Conservation (phyloP, 2,113 vertebrate species). For the Urocynchramus pylzowi region DNA sequence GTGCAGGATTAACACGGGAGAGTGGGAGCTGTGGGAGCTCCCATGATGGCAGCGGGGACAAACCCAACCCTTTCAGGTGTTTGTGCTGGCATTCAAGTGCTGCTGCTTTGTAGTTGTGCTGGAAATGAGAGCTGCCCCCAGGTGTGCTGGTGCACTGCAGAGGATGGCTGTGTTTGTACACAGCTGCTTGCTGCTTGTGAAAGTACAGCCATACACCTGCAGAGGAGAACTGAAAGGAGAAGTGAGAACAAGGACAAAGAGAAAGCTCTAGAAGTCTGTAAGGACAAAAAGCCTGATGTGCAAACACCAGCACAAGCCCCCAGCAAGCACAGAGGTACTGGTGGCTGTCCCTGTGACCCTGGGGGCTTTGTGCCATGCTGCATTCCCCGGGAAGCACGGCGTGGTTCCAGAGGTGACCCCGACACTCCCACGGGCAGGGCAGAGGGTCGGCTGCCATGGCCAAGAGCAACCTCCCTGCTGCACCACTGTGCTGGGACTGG, state of each 20-base stretch:
- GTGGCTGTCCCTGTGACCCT: neutral
- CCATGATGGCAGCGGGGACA: neutral
- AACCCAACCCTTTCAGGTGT: neutral
- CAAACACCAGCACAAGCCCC: fast-evolving
- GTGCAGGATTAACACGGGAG: fast-evolving
- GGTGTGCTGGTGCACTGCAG: fast-evolving
- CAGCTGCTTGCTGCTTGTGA: fast-evolving
- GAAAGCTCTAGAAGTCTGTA: neutral
- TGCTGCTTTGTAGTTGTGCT: neutral
- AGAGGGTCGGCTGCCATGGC: fast-evolving
- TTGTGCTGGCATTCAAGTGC: neutral
- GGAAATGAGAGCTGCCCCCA: neutral
- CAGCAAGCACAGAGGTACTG: neutral
- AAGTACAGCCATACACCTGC: neutral
- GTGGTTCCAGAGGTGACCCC: neutral
- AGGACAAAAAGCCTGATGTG: neutral
- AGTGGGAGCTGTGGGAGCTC: fast-evolving
- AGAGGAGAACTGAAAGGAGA: neutral
- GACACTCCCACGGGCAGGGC: fast-evolving
- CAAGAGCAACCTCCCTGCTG: neutral
- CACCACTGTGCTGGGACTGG: fast-evolving
- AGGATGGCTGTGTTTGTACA: no score
- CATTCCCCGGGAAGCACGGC: neutral
- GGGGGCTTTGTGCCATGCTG: neutral
- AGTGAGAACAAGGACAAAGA: neutral